Evolutionary conservation across 2,113 vertebrate species (phyloP).

Genomic region (Hassar affinis): DNA sequence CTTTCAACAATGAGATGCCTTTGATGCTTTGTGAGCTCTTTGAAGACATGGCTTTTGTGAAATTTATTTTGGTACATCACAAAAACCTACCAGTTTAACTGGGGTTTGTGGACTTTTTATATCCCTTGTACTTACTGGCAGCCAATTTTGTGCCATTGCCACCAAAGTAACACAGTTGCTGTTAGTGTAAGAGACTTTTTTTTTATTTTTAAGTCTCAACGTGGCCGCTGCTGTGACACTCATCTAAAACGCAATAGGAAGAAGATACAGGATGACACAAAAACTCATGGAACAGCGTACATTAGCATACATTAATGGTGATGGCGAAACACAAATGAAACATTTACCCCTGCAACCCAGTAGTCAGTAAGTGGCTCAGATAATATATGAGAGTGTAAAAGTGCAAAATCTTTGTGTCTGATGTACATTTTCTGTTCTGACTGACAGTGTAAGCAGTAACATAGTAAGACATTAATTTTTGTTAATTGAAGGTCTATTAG

Average conservation of each 20-base stretch:
- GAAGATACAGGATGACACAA: not conserved
- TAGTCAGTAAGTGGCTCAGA: too few relatives aligned
- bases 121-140: not conserved
- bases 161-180: not conserved
- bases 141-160: not conserved
- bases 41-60: too few relatives aligned
- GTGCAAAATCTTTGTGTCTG: not conserved
- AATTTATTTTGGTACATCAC: too few relatives aligned
- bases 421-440: not conserved
- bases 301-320: not conserved
- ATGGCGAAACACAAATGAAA: not conserved
- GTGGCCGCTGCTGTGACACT: not conserved
- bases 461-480: not conserved
- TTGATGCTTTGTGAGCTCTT: too few relatives aligned
- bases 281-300: not conserved
- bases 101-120: too few relatives aligned
- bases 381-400: too few relatives aligned
- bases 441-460: not conserved
- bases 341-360: too few relatives aligned
- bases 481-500: not conserved
- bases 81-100: too few relatives aligned
- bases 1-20: too few relatives aligned
- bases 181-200: not conserved
- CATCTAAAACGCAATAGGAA: not conserved
- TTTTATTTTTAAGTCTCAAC: not conserved